Evolutionary conservation across 1,140 invertebrate genomes (phyloP).

Genomic region (Psilanteris sp.): DNA sequence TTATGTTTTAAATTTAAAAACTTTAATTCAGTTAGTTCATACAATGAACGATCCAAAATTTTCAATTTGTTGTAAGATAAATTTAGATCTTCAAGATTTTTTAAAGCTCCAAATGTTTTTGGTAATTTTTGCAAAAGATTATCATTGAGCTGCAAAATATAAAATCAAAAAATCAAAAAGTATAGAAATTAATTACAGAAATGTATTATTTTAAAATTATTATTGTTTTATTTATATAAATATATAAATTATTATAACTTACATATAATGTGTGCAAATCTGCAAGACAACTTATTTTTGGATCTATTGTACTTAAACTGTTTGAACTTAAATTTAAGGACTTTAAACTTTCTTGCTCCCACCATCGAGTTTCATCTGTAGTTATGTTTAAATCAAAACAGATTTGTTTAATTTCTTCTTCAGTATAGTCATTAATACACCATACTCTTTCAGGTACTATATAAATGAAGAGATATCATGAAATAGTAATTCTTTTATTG

Average conservation of each 20-base stretch:
- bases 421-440: constrained; percentile 87
- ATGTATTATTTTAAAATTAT: no score
- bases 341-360: constrained; percentile 89
- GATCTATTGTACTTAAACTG: constrained; percentile 83
- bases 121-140: constrained; percentile 88
- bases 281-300: constrained; percentile 85
- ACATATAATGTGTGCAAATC: constrained; percentile 87
- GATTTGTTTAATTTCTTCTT: constrained; percentile 81
- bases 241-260: no score
- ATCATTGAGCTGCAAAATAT: constrained; percentile 85
- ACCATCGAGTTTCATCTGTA: constrained; percentile 87
- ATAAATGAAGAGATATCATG: no score
- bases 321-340: constrained; percentile 91
- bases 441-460: constrained; percentile 90
- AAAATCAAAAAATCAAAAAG: background rate
- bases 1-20: constrained; percentile 86
- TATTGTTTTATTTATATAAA: no score
- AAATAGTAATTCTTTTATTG: no score
- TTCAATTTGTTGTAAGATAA: constrained; percentile 88
- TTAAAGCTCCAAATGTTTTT: constrained; percentile 87
- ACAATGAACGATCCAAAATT: constrained; percentile 83
- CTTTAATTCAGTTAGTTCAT: constrained; percentile 84
- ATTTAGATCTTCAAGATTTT: constrained; percentile 87
- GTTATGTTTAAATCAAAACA: constrained; percentile 85
- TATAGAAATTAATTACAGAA: no score